Evolutionary conservation across 2,113 vertebrate genomes (phyloP), one percentile per base, ranked within the genome.

Genomic region (Odocoileus virginianus): DNA sequence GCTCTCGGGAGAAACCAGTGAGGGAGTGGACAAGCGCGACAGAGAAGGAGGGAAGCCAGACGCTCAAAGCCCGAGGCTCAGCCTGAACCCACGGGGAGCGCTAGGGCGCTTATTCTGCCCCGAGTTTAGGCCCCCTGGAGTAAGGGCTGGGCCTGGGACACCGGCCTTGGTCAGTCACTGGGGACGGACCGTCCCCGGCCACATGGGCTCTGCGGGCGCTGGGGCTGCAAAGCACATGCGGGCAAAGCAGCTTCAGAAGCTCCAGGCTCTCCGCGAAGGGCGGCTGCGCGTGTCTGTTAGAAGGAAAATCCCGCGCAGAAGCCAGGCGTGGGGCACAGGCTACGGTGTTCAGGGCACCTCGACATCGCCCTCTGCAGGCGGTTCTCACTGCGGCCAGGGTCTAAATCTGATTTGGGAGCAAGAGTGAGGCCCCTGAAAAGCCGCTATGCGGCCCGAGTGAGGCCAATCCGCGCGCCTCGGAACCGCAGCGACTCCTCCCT

Each of bases 391-490:
- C 6, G 11, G 17, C 30, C 47, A 1, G 4, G 17, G 23, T 36
- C 89, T 25, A 2, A 71, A 9, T 58, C 25, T 47, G 57, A 28
- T 30, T 58, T 15, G 30, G 21, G 2, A 0, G 12, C 13, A 1
- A 12, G 6, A 7, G 6, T 7, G 87, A 58, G 43, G n/a, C 27
- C n/a, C 71, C 81, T 6, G 19, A 40, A 8, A 27, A 33, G 21
- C 15, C 1, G 1, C 21, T 8, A 4, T 3, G 58, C 74, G n/a
- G n/a, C n/a, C n/a, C 12, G 5, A 64, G 7, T 55, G 79, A 67
- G 5, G 14, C 2, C 3, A 33, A 12, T 55, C 55, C 64, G 4
- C 25, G 0, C 4, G 27, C 40, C 47, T 11, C 0, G 1, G 28
- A n/a, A 10, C 83, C 23, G 36, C 45, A 54, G 17, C 0, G 28